Conservation (phyloP, 2,797 vertebrate genomes). For the Echiichthys vipera region DNA sequence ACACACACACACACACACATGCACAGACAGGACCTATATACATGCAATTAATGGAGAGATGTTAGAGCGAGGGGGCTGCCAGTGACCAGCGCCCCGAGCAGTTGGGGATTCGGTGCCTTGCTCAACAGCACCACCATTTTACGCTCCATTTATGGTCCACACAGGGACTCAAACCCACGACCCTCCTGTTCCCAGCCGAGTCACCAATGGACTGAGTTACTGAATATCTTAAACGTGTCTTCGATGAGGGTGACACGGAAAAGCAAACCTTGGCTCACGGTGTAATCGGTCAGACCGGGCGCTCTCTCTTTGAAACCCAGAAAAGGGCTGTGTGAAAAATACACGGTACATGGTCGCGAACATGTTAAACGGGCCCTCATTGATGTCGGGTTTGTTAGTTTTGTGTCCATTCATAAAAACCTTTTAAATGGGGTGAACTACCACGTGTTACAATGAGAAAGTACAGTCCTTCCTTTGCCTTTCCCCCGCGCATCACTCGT, state of each 20-base stretch:
- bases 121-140: too few species aligned
- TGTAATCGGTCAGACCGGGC: constrained; percentile 38
- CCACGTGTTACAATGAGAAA: constrained; percentile 8
- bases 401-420: constrained; percentile 37
- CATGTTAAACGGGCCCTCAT: background rate
- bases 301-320: constrained; percentile 55
- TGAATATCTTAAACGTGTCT: constrained; percentile 35
- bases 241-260: constrained; percentile 47
- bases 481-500: background rate
- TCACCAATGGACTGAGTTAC: too few species aligned
- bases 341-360: constrained; percentile 10
- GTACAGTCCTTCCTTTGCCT: background rate
- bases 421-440: constrained; percentile 33
- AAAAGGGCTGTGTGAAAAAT: too few species aligned
- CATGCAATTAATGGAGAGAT: too few species aligned
- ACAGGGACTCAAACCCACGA: too few species aligned
- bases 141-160: too few species aligned
- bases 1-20: too few species aligned
- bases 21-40: too few species aligned
- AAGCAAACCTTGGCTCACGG: constrained; percentile 38
- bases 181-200: too few species aligned
- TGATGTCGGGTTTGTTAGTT: constrained; percentile 29
- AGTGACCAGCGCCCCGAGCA: too few species aligned
- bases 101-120: too few species aligned
- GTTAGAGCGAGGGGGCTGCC: too few species aligned